Evolutionary conservation across 2,888 invertebrate species (phyloP), one percentile per base, ranked within the genome.

Genomic region (Dryocosmus kuriphilus): DNA sequence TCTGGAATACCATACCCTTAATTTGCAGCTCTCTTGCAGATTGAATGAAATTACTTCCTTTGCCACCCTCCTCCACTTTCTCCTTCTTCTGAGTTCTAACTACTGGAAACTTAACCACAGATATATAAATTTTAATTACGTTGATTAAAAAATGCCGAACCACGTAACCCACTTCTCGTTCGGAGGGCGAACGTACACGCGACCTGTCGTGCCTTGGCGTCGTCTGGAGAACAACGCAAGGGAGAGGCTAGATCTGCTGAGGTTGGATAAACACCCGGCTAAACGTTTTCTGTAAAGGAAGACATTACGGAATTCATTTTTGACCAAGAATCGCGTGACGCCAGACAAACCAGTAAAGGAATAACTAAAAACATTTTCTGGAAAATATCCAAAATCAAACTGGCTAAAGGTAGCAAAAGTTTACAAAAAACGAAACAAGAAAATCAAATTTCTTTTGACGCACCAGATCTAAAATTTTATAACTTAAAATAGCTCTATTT

Each of bases 191-290:
- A 76, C 46, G 77, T 80, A 83, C 90, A 90, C 89, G 90, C 90
- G 87, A 90, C 86, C 82, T 89, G 84, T 85, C 91, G 90, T 90
- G 89, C 81, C 82, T 80, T 79, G 75, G 80, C 83, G 85, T 84
- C 86, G 86, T 88, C 77, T 22, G 55, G 55, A 55, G 55, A 55
- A 55, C n/a, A 55, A 55, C 19, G 7, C 22, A 3, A 55, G 41
- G 41, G 41, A 41, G 46, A 46, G 19, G 22, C 55, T 22, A 55
- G 24, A 24, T 55, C 55, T 55, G 55, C 22, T 11, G 11, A 55
- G 22, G 11, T n/a, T n/a, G 22, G 55, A 22, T 22, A 11, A 22
- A 24, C 8, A 0, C 8, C n/a, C n/a, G n/a, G n/a, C n/a, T n/a
- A n/a, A n/a, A n/a, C n/a, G 22, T 11, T 8, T 8, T 55, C 22